Base-by-base conservation (phyloP, 2,113 vertebrate genomes). In the Tupaia chinensis region DNA sequence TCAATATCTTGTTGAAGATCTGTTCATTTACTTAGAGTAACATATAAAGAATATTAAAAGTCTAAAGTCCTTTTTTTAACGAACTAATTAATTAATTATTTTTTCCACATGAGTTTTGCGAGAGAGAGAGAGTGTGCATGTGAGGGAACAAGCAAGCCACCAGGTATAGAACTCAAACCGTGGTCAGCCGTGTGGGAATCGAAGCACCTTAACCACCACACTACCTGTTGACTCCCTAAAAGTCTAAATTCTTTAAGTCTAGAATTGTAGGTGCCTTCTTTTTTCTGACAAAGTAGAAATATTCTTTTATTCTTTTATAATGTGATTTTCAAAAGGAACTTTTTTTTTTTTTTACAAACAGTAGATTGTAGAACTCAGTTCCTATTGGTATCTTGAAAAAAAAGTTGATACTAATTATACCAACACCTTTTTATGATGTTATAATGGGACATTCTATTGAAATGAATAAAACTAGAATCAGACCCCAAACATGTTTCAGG, bases 21-120 rank as follows among this genome's bases (percentile, higher is more conserved):
- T 97, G 22, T 89, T 97, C 94, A 63, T 87, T 93, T 96, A 93
- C 93, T 80, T 89, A 97, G 74, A 79, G n/a, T 54, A 89, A 91
- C 29, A 86, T 17, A 97, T 91, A 8, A 96, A 78, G 27, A 65
- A 9, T 44, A 95, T 94, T 81, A 97, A 97, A 97, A 97, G 88
- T 9, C 32, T 87, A 61, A 54, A 91, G n/a, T 32, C 85, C 44
- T 44, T 44, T 44, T 44, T 44, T 44, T 44, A 44, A 44, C 44
- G 44, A 44, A 44, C 5, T 44, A 44, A 44, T 44, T 44, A 44
- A 44, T 44, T 44, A n/a, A n/a, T n/a, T n/a, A n/a, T n/a, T n/a
- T n/a, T 44, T 44, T 44, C 44, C 44, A 44, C 44, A 44, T 44
- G 44, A 44, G 5, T 44, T 44, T 44, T 44, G 44, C 44, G 3